Evolutionary conservation across 2,888 invertebrate genomes (phyloP), one percentile per base, ranked within the genome.

Genomic region (Netelia melanura): DNA sequence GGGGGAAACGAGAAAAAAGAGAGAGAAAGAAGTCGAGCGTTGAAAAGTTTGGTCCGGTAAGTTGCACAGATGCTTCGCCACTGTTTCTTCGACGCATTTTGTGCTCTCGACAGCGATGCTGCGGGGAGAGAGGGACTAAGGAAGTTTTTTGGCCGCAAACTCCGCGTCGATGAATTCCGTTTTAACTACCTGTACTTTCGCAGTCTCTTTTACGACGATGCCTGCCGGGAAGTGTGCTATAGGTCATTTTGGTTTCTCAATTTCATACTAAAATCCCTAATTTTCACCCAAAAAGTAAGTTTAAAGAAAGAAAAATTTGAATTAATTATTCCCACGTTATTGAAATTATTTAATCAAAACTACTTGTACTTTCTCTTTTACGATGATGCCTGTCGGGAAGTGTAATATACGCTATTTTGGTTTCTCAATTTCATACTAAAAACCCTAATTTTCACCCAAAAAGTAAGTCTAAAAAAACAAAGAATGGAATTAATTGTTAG

Each of bases 101-200:
- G 3, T 48, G n/a, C 58, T 21, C 58, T 72, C 72, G 23, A 21
- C 5, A 62, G 25, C 5, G 10, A 11, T 25, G n/a, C 58, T 3
- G 30, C 3, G 30, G 17, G 30, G 17, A 17, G 17, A 17, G 17
- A 17, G 17, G 0, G 17, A 17, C 17, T 17, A 17, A 17, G 17
- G 17, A 80, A 80, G 58, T 67, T 80, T 80, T 80, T 72, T 74
- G 74, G 67, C 74, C 62, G n/a, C 43, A 52, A 68, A 74, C 81
- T 74, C n/a, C 65, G 48, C n/a, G 67, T 72, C 72, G 61, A 80
- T 80, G 72, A 74, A 74, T 80, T 80, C 54, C 44, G 44, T 80
- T 65, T 74, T 67, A 74, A 72, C 52, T 74, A 67, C 25, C 23
- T 14, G 23, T 17, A 17, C 8, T 71, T 71, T 71, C 9, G 25